Base-by-base conservation (phyloP, 1,140 invertebrate genomes). In the Papilio dardanus region DNA sequence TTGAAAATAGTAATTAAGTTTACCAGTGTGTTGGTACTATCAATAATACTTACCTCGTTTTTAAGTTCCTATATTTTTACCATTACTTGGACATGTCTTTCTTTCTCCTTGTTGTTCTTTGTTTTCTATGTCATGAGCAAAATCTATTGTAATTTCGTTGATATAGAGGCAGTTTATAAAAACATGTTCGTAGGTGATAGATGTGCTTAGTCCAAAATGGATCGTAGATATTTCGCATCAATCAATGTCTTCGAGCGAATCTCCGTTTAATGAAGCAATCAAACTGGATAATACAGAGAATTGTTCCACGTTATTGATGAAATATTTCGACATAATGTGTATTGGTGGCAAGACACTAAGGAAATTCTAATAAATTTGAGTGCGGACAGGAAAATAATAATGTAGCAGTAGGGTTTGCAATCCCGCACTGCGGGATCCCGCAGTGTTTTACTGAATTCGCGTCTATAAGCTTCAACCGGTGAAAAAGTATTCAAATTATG, bases 231-330 rank as follows among this genome's bases (percentile, higher is more conserved):
- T 62, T 62, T 28, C 24, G 24, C 54, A 62, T 62, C 54, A 62
- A 28, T 62, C 54, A 62, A 62, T 62, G 54, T 62, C 54, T 30
- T 4, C 24, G 2, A 62, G 24, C 54, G 54, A 62, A 62, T 62
- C 54, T 62, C 54, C 54, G 54, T 28, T 62, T 62, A 62, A 62
- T 62, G 24, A 62, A 62, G 54, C 12, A 62, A 62, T 62, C 24
- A 21, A 3, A 28, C 54, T 28, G 54, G 54, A 24, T 28, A 62
- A 62, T 62, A 28, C 12, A 30, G 21, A 14, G 54, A 28, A 62
- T 62, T 62, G 12, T 62, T 62, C 24, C 1, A 54, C 21, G 54
- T 62, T 62, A 62, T 62, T 62, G 54, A 62, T 62, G 54, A 62
- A 62, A 21, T 28, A 14, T 62, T 12, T 12, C 16, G 54, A 14